phyloP scores from a whole-genome alignment of 2,113 vertebrate species.

The Marmota monax region DNA sequence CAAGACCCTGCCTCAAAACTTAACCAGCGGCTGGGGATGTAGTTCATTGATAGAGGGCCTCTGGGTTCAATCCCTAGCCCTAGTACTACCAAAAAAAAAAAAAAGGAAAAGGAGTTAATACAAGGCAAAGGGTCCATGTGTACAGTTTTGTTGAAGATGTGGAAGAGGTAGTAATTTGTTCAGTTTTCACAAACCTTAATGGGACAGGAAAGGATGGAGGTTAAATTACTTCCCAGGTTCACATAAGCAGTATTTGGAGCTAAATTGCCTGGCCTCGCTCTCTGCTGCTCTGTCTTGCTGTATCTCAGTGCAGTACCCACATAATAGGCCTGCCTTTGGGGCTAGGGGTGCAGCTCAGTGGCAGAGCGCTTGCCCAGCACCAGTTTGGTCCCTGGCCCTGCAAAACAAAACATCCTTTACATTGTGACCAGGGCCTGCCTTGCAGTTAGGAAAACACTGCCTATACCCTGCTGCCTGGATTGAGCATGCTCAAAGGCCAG shows the following conservation, averaged over 20 bases:
- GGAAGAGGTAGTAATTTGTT: fast-evolving
- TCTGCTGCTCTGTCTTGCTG: fast-evolving
- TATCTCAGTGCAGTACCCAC: fast-evolving
- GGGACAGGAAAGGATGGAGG: neutral
- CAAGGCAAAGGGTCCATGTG: fast-evolving
- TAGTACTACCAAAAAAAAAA: too few relatives aligned
- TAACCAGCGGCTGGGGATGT: too few relatives aligned
- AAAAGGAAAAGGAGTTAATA: too few relatives aligned
- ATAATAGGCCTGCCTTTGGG: too few relatives aligned
- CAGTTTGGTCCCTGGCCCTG: neutral
- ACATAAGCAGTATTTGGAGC: neutral
- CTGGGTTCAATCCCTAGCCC: too few relatives aligned
- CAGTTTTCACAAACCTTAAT: neutral
- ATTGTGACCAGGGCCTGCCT: neutral
- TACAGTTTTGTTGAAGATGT: fast-evolving
- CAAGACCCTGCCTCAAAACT: too few relatives aligned
- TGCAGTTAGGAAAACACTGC: too few relatives aligned
- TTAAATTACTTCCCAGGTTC: too few relatives aligned
- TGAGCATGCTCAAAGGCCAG: neutral
- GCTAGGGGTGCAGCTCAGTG: neutral
- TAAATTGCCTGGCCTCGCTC: neutral
- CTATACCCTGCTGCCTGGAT: too few relatives aligned
- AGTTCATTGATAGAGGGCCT: too few relatives aligned
- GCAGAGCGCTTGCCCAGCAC: neutral
- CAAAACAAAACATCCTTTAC: neutral